Percentiles rank a stretch among this genome's conserved stretches.
Evolutionary conservation across 2,797 vertebrate species (phyloP).

Genomic region (Myripristis jacobus): DNA sequence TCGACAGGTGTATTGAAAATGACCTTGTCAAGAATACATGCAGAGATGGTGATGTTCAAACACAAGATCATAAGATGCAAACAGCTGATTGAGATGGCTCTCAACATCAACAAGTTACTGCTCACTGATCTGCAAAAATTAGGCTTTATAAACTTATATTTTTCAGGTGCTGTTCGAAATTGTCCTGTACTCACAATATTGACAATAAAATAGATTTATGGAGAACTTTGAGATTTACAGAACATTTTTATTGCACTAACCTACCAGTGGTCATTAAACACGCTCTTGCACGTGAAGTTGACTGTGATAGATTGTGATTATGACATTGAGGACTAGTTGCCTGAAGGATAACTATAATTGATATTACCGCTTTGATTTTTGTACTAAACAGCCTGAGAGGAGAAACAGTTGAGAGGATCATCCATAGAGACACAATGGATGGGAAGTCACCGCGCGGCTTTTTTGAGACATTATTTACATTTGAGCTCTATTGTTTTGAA

Average conservation of each 20-base stretch:
- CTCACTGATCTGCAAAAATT: neutral
- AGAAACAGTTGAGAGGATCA: slow-evolving; percentile 45
- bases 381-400: slow-evolving; percentile 18
- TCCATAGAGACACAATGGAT: slow-evolving; percentile 62
- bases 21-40: too few relatives aligned
- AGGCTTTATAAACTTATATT: neutral
- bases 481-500: slow-evolving; percentile 68
- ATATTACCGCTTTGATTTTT: slow-evolving; percentile 31
- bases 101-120: neutral
- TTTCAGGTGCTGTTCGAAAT: neutral
- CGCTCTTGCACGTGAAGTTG: neutral
- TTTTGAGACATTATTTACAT: slow-evolving; percentile 73
- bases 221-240: neutral
- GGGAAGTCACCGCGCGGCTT: slow-evolving; percentile 60
- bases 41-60: neutral
- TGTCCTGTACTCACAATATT: neutral
- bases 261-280: neutral
- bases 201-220: neutral
- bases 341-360: slow-evolving; percentile 4
- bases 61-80: neutral
- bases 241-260: neutral
- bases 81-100: neutral
- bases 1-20: too few relatives aligned
- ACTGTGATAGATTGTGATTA: neutral
- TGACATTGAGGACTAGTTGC: neutral